Evolutionary conservation across 2,797 vertebrate genomes (phyloP).

Genomic region (Coranthus polyacanthus): DNA sequence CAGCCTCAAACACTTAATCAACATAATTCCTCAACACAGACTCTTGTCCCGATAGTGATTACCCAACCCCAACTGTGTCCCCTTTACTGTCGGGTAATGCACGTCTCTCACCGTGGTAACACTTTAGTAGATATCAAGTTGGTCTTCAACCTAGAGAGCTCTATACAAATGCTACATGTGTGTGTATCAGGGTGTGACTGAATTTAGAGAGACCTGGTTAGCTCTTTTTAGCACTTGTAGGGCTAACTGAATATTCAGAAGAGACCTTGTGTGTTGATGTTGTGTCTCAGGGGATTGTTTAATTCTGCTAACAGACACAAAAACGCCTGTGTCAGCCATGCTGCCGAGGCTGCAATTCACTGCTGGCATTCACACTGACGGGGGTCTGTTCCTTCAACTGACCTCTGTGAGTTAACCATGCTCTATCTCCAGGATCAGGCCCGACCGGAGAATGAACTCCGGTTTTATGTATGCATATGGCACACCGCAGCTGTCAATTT

Average conservation of each 20-base stretch:
- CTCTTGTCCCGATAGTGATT: slow-evolving; percentile 37
- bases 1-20: slow-evolving; percentile 49
- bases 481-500: slow-evolving; percentile 73
- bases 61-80: too few species aligned
- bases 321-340: slow-evolving; percentile 68
- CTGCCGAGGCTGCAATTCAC: slow-evolving; percentile 79
- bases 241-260: slow-evolving; percentile 76
- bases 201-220: slow-evolving; percentile 44
- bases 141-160: slow-evolving; percentile 16
- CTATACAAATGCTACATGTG: slow-evolving; percentile 10
- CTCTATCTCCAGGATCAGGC: slow-evolving; percentile 56
- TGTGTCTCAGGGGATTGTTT: slow-evolving; percentile 77
- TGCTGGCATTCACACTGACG: slow-evolving; percentile 63
- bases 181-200: slow-evolving; percentile 33
- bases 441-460: slow-evolving; percentile 70
- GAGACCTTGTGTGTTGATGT: slow-evolving; percentile 78
- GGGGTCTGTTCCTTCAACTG: slow-evolving; percentile 73
- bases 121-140: slow-evolving; percentile 37
- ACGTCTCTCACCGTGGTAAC: slow-evolving; percentile 9
- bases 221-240: slow-evolving; percentile 45
- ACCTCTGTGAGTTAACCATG: slow-evolving; percentile 75
- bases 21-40: slow-evolving; percentile 28
- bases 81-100: too few species aligned
- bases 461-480: slow-evolving; percentile 69
- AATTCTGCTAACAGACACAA: slow-evolving; percentile 82